Evolutionary conservation across 2,888 invertebrate species (phyloP).

Genomic region (Drosophila infuscata): DNA sequence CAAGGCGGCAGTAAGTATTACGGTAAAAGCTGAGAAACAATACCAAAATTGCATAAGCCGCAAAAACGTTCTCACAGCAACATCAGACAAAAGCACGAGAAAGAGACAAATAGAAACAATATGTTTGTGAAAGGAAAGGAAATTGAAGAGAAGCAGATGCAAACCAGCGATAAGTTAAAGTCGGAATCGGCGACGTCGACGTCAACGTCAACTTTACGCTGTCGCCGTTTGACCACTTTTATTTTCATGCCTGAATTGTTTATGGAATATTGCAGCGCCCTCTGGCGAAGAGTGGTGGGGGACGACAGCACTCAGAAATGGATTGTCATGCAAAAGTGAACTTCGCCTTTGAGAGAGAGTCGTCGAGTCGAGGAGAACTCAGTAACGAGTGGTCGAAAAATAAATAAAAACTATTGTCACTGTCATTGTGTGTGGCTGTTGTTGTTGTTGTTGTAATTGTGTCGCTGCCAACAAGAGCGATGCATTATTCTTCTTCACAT

Average conservation of each 20-base stretch:
- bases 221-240: slow-evolving; percentile 72
- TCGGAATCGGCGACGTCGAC: slow-evolving; percentile 2
- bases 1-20: not conserved
- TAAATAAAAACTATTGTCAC: slow-evolving; percentile 63
- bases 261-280: slow-evolving; percentile 54
- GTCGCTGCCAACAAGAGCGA: slow-evolving; percentile 24
- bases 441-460: slow-evolving; percentile 17
- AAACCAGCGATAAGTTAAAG: slow-evolving; percentile 51
- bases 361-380: slow-evolving; percentile 36
- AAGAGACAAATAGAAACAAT: slow-evolving; percentile 20
- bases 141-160: slow-evolving; percentile 56
- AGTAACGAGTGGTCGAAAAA: slow-evolving; percentile 68
- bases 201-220: slow-evolving; percentile 4
- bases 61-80: slow-evolving; percentile 50
- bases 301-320: slow-evolving; percentile 51
- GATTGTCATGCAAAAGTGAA: slow-evolving; percentile 79
- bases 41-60: slow-evolving; percentile 45
- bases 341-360: slow-evolving; percentile 58
- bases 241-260: slow-evolving; percentile 80
- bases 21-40: slow-evolving; percentile 22
- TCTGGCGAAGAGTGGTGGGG: not conserved
- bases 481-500: slow-evolving; percentile 20
- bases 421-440: slow-evolving; percentile 30
- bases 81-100: slow-evolving; percentile 25
- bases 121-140: slow-evolving; percentile 29